Percentiles rank a stretch among this genome's conserved stretches.
These are phyloP conservation scores for Gymnoscopelus braueri DNA, from an alignment of 2,797 vertebrate genomes.

Conservation along the genomic window DNA sequence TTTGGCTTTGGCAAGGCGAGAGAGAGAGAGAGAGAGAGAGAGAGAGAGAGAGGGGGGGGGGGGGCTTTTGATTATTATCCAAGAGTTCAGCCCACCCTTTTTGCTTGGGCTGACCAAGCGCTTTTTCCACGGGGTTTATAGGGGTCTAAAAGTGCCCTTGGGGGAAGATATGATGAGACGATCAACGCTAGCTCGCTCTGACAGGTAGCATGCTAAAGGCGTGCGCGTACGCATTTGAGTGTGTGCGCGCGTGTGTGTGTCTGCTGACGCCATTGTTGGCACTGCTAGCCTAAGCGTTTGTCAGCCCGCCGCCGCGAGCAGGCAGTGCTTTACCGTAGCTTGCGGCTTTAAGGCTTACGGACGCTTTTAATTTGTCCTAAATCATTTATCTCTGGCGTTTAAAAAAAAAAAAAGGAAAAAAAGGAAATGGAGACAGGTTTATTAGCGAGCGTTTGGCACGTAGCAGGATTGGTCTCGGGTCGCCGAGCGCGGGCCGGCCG, in stretches of 20 bases:
- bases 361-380: no score
- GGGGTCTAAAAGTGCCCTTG: conserved; percentile 39
- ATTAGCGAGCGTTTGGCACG: no score
- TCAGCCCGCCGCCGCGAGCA: no score
- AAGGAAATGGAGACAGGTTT: no score
- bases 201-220: conserved; percentile 34
- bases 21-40: conserved; percentile 37
- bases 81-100: conserved; percentile 33
- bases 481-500: no score
- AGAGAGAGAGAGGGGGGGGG: not conserved
- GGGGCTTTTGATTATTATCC: not conserved
- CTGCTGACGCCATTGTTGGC: no score
- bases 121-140: conserved; percentile 55
- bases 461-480: no score
- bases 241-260: conserved; percentile 23
- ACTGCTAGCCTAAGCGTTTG: no score
- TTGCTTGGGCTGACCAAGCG: conserved; percentile 62
- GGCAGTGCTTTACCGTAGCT: no score
- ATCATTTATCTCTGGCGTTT: no score
- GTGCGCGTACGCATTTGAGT: conserved; percentile 8
- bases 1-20: conserved; percentile 7
- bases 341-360: no score
- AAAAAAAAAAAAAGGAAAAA: no score
- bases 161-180: conserved; percentile 27
- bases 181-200: conserved; percentile 32